Conservation (phyloP, 2,888 invertebrate species). For the Megaustenia siamemsis region DNA sequence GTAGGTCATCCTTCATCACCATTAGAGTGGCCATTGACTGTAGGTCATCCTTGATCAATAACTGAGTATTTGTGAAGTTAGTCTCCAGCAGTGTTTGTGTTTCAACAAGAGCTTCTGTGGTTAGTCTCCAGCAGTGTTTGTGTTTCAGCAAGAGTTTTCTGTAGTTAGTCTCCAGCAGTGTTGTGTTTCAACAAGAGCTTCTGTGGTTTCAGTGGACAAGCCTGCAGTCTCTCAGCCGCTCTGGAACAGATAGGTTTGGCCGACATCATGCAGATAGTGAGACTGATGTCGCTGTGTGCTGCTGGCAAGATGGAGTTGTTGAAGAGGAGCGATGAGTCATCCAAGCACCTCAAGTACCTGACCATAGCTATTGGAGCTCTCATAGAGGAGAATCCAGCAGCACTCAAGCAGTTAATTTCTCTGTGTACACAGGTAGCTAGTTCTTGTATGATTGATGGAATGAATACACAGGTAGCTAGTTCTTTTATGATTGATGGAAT, state of each 20-base stretch:
- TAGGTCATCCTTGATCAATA: too few species aligned
- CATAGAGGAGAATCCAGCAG: slow-evolving; percentile 82
- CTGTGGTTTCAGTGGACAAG: slow-evolving; percentile 77
- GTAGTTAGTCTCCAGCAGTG: neutral
- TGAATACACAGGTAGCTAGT: too few species aligned
- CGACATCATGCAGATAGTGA: slow-evolving; percentile 83
- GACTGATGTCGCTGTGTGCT: slow-evolving; percentile 84
- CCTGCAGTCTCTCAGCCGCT: slow-evolving; percentile 81
- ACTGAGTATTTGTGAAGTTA: too few species aligned
- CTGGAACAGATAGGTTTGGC: slow-evolving; percentile 82
- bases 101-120: too few species aligned
- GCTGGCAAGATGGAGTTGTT: slow-evolving; percentile 82
- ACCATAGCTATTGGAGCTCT: slow-evolving; percentile 82
- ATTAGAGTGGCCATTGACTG: too few species aligned
- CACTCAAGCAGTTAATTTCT: slow-evolving; percentile 83
- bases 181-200: neutral
- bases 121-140: too few species aligned
- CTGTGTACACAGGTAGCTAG: slow-evolving; percentile 83
- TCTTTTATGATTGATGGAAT: too few species aligned
- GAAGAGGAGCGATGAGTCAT: slow-evolving; percentile 46
- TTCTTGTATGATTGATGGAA: too few species aligned
- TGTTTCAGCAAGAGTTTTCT: neutral
- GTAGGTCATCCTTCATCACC: too few species aligned
- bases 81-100: too few species aligned
- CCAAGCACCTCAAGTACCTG: slow-evolving; percentile 70